Evolutionary conservation across 2,888 invertebrate genomes (phyloP), one percentile per base, ranked within the genome.

Genomic region (Phengaris arion): DNA sequence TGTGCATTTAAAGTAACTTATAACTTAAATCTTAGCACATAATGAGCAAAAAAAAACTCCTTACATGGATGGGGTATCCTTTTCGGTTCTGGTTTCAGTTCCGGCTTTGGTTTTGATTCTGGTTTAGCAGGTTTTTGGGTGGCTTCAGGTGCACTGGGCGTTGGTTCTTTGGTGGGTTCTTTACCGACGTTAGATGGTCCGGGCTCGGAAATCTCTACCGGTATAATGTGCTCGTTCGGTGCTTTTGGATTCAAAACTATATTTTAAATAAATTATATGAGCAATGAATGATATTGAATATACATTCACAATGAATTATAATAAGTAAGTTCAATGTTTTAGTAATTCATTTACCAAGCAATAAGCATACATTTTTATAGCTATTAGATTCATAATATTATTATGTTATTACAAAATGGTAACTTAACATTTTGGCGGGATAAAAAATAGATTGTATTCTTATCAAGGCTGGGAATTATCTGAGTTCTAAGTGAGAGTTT

Each of bases 221-320:
- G 77, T 64, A 75, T 64, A 35, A 64, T 13, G 64, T 35, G 75
- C 13, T 76, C 77, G 80, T 85, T 87, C 48, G 84, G 80, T 78
- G 85, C 89, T 87, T 89, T 85, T 77, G 89, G 86, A 84, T 91
- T 86, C 87, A 89, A 84, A 83, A 89, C 92, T 92, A 87, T 79
- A 86, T 80, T 79, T 83, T 85, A 83, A 79, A 59, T 22, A 81
- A 77, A 15, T 72, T 74, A n/a, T 59, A 45, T 79, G 79, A 80
- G 76, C 80, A 72, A 78, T 74, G 48, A 74, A 70, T 52, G 76
- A 76, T 70, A 55, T 48, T n/a, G n/a, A 52, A 68, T 57, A 74
- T 45, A 78, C 69, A 83, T 85, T 35, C 35, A 2, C 35, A 90
- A 76, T 54, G 54, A 59, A 59, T 59, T 2, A 35, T 4, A 35